phyloP scores from a whole-genome alignment of 2,797 vertebrate genomes.

The Molossus molossus region DNA sequence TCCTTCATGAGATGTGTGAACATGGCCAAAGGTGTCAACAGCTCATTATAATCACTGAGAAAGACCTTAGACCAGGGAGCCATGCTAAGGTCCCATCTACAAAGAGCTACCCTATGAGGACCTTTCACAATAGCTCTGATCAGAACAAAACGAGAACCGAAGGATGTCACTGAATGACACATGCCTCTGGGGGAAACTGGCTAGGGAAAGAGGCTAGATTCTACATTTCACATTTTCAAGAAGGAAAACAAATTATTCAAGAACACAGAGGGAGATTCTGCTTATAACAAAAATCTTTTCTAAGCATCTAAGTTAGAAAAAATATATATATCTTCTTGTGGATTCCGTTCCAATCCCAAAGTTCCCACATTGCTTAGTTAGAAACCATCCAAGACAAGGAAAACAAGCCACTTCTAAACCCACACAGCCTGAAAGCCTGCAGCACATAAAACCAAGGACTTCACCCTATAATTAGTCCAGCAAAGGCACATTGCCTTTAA shows the following conservation, averaged over 20 bases:
- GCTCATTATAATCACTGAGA: not conserved
- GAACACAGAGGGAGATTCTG: not conserved
- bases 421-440: not conserved
- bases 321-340: not conserved
- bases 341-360: not conserved
- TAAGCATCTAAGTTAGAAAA: not conserved
- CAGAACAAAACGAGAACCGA: not conserved
- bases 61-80: not conserved
- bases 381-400: conserved; percentile 60
- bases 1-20: not conserved
- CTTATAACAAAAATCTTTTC: conserved; percentile 13
- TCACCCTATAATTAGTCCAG: conserved; percentile 30
- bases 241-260: conserved; percentile 37
- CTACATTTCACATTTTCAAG: not conserved
- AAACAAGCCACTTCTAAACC: not conserved
- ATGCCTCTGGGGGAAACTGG: not conserved
- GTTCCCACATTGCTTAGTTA: not conserved
- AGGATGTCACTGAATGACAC: not conserved
- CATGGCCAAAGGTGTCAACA: too few species aligned
- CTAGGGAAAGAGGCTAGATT: not conserved
- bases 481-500: conserved; percentile 64
- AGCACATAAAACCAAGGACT: conserved; percentile 66
- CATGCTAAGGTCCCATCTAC: not conserved
- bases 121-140: not conserved
- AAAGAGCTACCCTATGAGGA: not conserved